Conservation (phyloP, 1,140 invertebrate species). For the Dreissena rostriformis region DNA sequence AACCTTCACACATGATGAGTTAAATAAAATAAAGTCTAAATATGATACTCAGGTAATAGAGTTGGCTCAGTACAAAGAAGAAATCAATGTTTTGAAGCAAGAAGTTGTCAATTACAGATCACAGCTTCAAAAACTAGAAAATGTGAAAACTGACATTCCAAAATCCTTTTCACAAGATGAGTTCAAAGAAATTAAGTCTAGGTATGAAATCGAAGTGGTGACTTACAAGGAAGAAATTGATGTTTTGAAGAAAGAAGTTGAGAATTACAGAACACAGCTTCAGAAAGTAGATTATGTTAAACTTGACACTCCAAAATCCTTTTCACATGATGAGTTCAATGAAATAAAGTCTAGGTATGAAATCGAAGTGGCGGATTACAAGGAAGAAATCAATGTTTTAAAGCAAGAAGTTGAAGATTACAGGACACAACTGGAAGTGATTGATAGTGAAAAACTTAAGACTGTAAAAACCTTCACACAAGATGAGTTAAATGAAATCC, state of each 20-base stretch:
- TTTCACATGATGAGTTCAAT: not conserved
- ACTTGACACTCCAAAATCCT: too few relatives aligned
- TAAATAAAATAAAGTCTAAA: too few relatives aligned
- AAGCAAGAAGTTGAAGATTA: conserved; percentile 3
- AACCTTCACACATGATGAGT: not conserved
- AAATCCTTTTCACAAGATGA: not conserved
- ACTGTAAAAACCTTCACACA: not conserved
- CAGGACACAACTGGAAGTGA: too few relatives aligned
- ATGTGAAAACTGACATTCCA: not conserved
- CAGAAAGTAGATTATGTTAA: not conserved
- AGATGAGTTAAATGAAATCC: not conserved
- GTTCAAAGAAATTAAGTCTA: not conserved
- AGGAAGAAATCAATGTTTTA: conserved; percentile 6
- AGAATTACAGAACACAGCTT: conserved; percentile 9
- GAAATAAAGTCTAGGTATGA: not conserved
- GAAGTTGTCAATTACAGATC: not conserved
- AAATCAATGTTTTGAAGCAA: conserved; percentile 3
- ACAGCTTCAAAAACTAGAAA: not conserved
- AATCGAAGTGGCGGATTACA: not conserved
- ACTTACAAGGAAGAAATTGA: not conserved
- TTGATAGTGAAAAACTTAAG: not conserved
- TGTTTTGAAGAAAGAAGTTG: conserved; percentile 16
- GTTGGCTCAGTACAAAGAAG: not conserved
- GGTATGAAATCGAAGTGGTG: not conserved
- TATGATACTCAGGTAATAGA: not conserved